Base-by-base conservation (phyloP, 2,888 invertebrate species). In the Caenorhabditis afra region DNA sequence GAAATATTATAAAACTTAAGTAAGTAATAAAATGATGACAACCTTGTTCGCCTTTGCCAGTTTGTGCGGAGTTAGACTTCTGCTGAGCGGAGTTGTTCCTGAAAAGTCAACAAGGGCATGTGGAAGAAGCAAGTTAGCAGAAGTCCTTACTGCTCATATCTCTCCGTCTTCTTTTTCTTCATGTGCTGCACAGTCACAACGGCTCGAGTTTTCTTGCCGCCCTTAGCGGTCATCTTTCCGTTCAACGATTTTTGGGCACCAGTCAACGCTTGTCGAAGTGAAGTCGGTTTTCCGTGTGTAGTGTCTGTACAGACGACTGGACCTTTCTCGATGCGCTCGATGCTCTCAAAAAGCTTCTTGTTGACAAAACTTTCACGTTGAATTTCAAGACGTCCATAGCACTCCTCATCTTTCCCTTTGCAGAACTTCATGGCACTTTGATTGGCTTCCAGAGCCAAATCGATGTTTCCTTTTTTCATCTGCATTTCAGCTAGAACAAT, bases 311-410 rank as follows among this genome's bases (percentile, higher is more conserved):
- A 59, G 5, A 57, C 59, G 2, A 74, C 74, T 20, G 73, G 74
- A 12, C 89, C 89, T 79, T 87, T 87, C 70, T 90, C 90, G 20
- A 90, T 89, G n/a, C 90, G 81, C 49, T 86, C 85, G 49, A 90
- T 90, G 22, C 90, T 90, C 65, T 90, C 88, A 45, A 89, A 84
- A 22, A 90, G 86, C 64, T 90, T 90, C 79, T 83, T 83, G 58
- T 88, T 88, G 16, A 90, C 89, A 39, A 90, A 86, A 10, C 80
- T 70, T 45, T 82, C 81, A 22, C 87, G 82, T 65, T 90, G 90
- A n/a, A 75, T 78, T 52, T 90, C 88, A 57, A 90, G 77, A 53
- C 87, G 85, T 10, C 61, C 47, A 58, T 84, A 77, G 64, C 81
- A 82, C 23, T 76, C 81, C 4, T 80, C 78, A 50, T 86, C 86